phyloP scores from a whole-genome alignment of 2,113 vertebrate genomes.

The Ovibos moschatus region DNA sequence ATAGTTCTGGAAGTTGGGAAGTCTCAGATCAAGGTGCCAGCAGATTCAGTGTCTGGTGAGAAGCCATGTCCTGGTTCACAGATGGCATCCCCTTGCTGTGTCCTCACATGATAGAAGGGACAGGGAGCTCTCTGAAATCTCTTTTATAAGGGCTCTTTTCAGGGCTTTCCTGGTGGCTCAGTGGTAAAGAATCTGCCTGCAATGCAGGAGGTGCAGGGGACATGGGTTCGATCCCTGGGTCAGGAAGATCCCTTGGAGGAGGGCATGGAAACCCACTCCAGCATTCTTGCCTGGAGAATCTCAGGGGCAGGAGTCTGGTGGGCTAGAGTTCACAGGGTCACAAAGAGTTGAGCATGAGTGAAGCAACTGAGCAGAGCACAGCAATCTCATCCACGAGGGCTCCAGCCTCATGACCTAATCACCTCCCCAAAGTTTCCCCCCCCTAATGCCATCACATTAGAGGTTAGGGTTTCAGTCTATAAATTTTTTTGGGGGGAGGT shows the following conservation, averaged over 20 bases:
- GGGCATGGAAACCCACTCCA: neutral
- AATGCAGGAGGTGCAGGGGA: neutral
- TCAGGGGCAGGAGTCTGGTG: neutral
- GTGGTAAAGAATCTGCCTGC: neutral
- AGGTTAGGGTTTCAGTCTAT: neutral
- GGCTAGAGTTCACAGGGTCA: neutral
- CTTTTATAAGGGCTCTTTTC: neutral
- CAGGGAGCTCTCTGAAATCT: neutral
- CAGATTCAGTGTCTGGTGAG: neutral
- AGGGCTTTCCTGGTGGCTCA: neutral
- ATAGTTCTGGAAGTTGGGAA: neutral
- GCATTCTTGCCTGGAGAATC: neutral
- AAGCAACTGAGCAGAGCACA: neutral
- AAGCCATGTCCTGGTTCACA: neutral
- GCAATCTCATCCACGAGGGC: neutral
- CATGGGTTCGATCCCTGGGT: neutral
- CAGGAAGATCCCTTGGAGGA: neutral
- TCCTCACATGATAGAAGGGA: neutral
- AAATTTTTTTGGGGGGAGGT: neutral
- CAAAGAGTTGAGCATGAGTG: neutral
- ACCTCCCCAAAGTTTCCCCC: neutral
- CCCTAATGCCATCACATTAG: neutral
- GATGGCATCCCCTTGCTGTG: neutral
- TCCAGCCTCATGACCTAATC: too few species aligned
- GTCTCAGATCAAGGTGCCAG: neutral